Evolutionary conservation across 1,140 invertebrate genomes (phyloP).

Genomic region (Lutraria rhynchaena): DNA sequence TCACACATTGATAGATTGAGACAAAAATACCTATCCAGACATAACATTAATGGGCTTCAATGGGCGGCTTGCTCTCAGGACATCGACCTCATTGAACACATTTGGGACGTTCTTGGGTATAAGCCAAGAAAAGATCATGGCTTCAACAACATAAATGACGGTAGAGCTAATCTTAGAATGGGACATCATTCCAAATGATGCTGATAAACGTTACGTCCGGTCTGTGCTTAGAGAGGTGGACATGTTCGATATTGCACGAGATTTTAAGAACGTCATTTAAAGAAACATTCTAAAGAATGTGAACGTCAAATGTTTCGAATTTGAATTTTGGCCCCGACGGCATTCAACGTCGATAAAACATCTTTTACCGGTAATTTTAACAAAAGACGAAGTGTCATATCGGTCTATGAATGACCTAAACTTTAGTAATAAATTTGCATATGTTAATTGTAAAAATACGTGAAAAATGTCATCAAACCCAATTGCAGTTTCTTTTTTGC

Average conservation of each 20-base stretch:
- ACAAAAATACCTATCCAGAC: not conserved
- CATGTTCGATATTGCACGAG: not conserved
- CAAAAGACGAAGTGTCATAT: no score
- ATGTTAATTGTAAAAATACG: no score
- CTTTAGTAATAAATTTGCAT: no score
- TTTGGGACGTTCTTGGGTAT: not conserved
- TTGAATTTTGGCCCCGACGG: no score
- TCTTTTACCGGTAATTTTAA: slow-evolving; percentile 34
- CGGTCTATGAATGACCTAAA: no score
- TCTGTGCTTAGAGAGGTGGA: slow-evolving; percentile 10
- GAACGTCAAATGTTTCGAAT: no score
- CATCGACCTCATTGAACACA: not conserved
- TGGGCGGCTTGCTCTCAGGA: not conserved
- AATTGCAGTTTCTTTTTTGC: no score
- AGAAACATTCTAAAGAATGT: no score
- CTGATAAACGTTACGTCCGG: slow-evolving; percentile 3
- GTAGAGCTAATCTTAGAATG: not conserved
- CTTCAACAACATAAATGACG: not conserved
- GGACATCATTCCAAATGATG: not conserved
- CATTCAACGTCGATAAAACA: no score
- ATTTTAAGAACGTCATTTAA: no score
- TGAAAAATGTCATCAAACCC: no score
- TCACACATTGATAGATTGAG: no score
- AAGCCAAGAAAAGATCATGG: not conserved
- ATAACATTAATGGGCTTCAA: not conserved